Base-by-base conservation (phyloP, 2,888 invertebrate species). In the Morinoia aosen region DNA sequence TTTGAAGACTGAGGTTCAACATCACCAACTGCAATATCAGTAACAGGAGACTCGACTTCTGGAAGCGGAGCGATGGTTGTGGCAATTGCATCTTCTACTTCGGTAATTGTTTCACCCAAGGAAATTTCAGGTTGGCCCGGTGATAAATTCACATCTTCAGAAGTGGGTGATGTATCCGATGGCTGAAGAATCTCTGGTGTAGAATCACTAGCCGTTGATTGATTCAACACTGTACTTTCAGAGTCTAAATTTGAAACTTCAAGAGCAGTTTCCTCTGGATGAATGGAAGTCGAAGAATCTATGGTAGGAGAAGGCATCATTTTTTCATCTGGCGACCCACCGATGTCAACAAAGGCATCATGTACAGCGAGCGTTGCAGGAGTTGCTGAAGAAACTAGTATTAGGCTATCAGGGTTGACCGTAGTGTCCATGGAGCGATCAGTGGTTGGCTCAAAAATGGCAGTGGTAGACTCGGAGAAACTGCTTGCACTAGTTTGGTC, bases 371-470 rank as follows among this genome's bases (percentile, higher is more conserved):
- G 33, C 16, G 76, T 76, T 76, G 61, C 12, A 12, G 90, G 90
- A 90, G 90, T 90, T 25, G 76, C 90, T 10, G 90, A 90, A 90
- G 90, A 90, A 40, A 33, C 40, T 0, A 48, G 7, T 14, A 40
- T 90, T 40, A 90, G 25, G 39, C 16, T 14, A 48, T 40, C 90
- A 90, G 90, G 40, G 90, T 40, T 90, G 90, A 48, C 76, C 33
- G 76, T 76, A 19, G 19, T 90, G 11, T 48, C 90, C 11, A 48
- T 48, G 48, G 95, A n/a, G 33, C 57, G 58, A n/a, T 88, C 39
- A n/a, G 95, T 95, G 12, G 95, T 95, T 39, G 95, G 90, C 56
- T 56, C 57, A n/a, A 58, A 33, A 61, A 10, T 94, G 40, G 39
- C 33, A 91, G 95, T 58, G 0, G 58, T 40, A 3, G 39, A 39